phyloP scores from a whole-genome alignment of 1,140 invertebrate species.

The Epicauta chinensis region DNA sequence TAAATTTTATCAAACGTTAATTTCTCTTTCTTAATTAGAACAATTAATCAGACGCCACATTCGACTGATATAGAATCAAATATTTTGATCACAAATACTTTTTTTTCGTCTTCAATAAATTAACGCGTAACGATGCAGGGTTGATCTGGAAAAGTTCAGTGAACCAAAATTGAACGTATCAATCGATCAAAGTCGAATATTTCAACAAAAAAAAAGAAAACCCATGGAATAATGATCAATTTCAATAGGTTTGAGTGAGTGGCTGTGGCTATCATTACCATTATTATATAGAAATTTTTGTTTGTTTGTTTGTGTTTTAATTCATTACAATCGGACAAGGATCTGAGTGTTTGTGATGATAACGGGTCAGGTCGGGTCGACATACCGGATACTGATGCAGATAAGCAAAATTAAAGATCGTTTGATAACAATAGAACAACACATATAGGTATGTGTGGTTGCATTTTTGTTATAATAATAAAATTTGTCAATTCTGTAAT shows the following conservation, averaged over 20 bases:
- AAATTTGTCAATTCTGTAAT: slow-evolving; percentile 2
- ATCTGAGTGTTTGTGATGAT: slow-evolving; percentile 15
- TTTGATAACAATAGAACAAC: slow-evolving; percentile 10
- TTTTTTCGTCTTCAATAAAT: too few relatives aligned
- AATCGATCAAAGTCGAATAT: too few relatives aligned
- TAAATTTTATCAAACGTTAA: slow-evolving; percentile 8
- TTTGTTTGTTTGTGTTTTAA: slow-evolving; percentile 13
- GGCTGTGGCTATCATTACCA: background rate
- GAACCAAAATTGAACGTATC: background rate
- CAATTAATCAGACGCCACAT: slow-evolving; percentile 4
- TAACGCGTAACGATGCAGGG: too few relatives aligned
- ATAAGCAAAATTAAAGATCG: slow-evolving; percentile 20
- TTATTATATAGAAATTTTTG: slow-evolving; percentile 5
- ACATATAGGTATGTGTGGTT: slow-evolving; percentile 4
- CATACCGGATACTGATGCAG: slow-evolving; percentile 14
- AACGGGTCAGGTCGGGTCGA: slow-evolving; percentile 16
- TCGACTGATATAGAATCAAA: background rate
- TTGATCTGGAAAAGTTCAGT: background rate
- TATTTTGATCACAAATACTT: too few relatives aligned
- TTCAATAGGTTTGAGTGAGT: too few relatives aligned
- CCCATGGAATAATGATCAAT: too few relatives aligned
- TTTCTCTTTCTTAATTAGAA: slow-evolving; percentile 13
- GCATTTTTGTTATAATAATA: slow-evolving; percentile 7
- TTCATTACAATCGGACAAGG: slow-evolving; percentile 13
- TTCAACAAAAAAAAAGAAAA: too few relatives aligned